Conservation (phyloP, 2,797 vertebrate genomes). For the Cottoperca gobio region DNA sequence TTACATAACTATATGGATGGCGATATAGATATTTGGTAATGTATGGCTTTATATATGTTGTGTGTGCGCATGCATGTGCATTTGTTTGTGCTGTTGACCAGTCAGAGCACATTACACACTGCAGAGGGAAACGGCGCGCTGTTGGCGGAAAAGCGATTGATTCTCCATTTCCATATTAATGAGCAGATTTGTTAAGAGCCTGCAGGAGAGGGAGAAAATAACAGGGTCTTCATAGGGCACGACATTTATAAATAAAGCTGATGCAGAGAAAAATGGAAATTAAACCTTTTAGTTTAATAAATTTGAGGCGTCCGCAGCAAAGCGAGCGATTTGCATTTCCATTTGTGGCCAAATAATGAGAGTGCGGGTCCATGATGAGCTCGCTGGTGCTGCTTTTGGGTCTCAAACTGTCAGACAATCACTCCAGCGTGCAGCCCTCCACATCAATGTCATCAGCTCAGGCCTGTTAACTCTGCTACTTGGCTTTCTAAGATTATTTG, state of each 20-base stretch:
- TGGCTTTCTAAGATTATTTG: conserved; percentile 72
- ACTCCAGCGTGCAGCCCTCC: conserved; percentile 76
- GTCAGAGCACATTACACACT: conserved; percentile 98
- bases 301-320: conserved; percentile 92
- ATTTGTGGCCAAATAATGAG: conserved; percentile 93
- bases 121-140: conserved; percentile 93
- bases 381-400: conserved; percentile 79
- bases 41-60: conserved; percentile 47
- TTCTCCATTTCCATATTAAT: conserved; percentile 99
- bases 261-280: conserved; percentile 99
- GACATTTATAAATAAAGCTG: conserved; percentile 99
- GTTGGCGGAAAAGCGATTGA: conserved; percentile 97
- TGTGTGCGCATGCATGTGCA: conserved; percentile 56
- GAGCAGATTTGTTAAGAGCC: conserved; percentile 99
- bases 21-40: conserved; percentile 33
- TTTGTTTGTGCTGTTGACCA: conserved; percentile 87
- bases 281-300: conserved; percentile 99
- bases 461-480: conserved; percentile 77
- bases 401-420: conserved; percentile 83
- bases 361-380: conserved; percentile 84
- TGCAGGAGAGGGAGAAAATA: conserved; percentile 97
- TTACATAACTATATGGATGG: conserved; percentile 9
- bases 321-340: conserved; percentile 97
- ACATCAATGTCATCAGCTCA: conserved; percentile 81
- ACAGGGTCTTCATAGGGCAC: conserved; percentile 97